Evolutionary conservation across 1,140 invertebrate species (phyloP), one percentile per base, ranked within the genome.

Genomic region (Cecropterus lyciades): DNA sequence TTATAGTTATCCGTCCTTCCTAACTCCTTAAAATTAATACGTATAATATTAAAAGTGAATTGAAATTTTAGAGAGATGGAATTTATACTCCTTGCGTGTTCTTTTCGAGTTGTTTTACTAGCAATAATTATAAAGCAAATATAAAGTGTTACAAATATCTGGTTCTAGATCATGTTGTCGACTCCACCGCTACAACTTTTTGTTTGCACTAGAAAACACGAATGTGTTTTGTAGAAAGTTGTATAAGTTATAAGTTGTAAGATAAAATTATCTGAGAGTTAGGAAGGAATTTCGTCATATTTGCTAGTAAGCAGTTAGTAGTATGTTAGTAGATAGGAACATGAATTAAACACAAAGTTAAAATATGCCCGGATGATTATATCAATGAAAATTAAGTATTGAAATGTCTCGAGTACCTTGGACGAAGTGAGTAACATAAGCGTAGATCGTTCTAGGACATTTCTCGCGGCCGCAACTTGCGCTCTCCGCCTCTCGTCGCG

Each of bases 351-450:
- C n/a, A n/a, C n/a, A n/a, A n/a, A n/a, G n/a, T n/a, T n/a, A n/a
- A n/a, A n/a, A n/a, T n/a, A n/a, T n/a, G n/a, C n/a, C n/a, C n/a
- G n/a, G n/a, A 20, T 20, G 20, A 5, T 20, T 20, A 30, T 30
- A 24, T 30, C 0, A 30, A 30, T 30, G 7, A 8, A 30, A 30
- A 30, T 30, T 7, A 30, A 30, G 7, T 30, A 30, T 0, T 37
- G 4, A 0, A 37, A 11, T 11, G 11, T 11, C 8, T 33, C 8
- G 24, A 10, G 48, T 91, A 97, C 96, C 94, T 99, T 99, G 69
- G 98, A 99, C 16, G 99, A 98, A 9, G 98, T 99, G 43, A 99
- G 94, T 6, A 99, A 93, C 95, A 99, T 97, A 94, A 99, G 98
- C 3, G 99, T 99, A n/a, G 98, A 99, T 70, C 98, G 94, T 87